Base-by-base conservation (phyloP, 2,797 vertebrate genomes). In the Philypnodon macrostomus region DNA sequence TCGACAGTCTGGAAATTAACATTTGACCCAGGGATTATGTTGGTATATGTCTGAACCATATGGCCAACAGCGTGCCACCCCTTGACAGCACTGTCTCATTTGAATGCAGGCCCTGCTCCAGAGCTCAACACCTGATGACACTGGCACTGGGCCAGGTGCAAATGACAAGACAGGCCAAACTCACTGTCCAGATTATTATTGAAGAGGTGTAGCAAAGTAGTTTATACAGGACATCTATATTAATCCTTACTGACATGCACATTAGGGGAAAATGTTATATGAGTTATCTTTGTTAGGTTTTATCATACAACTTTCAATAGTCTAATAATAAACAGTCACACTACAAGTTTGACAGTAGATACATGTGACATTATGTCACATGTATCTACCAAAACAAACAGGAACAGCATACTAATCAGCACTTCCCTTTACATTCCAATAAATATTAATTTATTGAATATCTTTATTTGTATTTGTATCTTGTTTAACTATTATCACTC, bases 251-350 rank as follows among this genome's bases (percentile, higher is more conserved):
- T 36, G 15, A 36, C 16, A 18, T 3, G 21, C 21, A 23, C 6
- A n/a, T n/a, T n/a, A n/a, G n/a, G n/a, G n/a, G 21, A 23, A 23
- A 23, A 23, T 23, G 21, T 53, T 74, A 53, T 55, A 17, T 65
- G 32, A 45, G 46, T 33, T 11, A 31, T 53, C 47, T 70, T 53
- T 62, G 45, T 67, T 46, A 21, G 35, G 7, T 36, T 63, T 36
- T 58, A 35, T 50, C 45, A 60, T 47, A 60, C 14, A 34, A 52
- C 23, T 16, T 21, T 35, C 53, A 55, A 77, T 66, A 58, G 60
- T 49, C 56, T 54, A n/a, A 54, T 49, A 49, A 63, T 24, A 41
- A 68, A 53, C 27, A 53, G 60, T 60, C 41, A 44, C n/a, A n/a
- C n/a, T n/a, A n/a, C n/a, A 36, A 44, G 16, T 46, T 24, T 64